Evolutionary conservation across 2,113 vertebrate species (phyloP), one percentile per base, ranked within the genome.

Genomic region (Tringa solitaria): DNA sequence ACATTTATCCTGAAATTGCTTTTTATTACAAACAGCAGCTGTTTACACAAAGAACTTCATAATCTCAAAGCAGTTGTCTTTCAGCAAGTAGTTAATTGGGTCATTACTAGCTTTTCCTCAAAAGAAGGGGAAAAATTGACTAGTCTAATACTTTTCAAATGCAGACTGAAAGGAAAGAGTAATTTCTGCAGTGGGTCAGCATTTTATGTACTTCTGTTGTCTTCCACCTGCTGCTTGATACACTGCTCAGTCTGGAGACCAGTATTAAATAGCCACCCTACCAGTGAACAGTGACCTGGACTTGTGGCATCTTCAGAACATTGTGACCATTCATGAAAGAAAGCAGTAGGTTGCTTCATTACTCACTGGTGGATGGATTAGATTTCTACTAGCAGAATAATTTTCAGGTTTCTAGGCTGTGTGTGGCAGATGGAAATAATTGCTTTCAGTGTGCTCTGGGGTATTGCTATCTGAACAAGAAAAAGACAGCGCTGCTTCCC

Each of bases 211-310:
- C 51, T 91, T 70, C 37, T 65, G 20, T 57, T 95, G 72, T 96
- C 74, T 90, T 57, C 89, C 89, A 84, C 89, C 96, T 97, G 92
- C 95, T 97, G 87, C 94, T 95, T 98, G 92, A 96, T 94, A 83
- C 79, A 50, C 95, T 95, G 39, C 84, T 89, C 72, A 72, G 81
- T 63, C 94, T 96, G 93, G 84, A 97, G 96, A 96, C 94, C 93
- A 95, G 84, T 93, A 89, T 80, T 83, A 72, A 79, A 64, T 18
- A 68, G 64, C 91, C 67, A 96, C 97, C 97, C 96, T 97, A 97
- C 98, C 98, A 98, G 96, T 93, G 98, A 98, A 98, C 98, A 97
- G 98, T 92, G 97, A 98, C 97, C 96, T 98, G 93, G 96, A 96
- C 87, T 76, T 82, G 70, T 70, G 75, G 86, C 95, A 95, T 84